These are phyloP conservation scores for Melopsittacus undulatus DNA, from an alignment of 2,797 vertebrate genomes.

Conservation along the genomic window DNA sequence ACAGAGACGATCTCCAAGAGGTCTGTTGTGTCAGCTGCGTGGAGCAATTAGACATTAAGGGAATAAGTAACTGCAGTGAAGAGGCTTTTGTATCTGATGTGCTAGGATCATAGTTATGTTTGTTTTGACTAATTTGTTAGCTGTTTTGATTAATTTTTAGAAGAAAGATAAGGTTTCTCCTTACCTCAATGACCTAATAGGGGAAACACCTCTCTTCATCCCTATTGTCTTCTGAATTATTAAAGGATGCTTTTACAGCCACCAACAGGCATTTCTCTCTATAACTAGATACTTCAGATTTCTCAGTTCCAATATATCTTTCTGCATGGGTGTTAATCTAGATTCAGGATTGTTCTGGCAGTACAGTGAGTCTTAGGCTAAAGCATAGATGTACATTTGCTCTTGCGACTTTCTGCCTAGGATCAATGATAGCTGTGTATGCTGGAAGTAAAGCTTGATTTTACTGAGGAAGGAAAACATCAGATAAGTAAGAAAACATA, in stretches of 20 bases:
- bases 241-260: background rate
- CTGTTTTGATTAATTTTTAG: background rate
- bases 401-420: background rate
- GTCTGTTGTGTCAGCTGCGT: background rate
- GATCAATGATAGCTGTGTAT: background rate
- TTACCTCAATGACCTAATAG: background rate
- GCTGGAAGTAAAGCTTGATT: background rate
- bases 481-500: background rate
- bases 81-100: background rate
- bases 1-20: background rate
- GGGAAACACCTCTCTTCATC: background rate
- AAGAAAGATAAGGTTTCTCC: background rate
- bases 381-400: background rate
- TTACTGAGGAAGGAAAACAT: background rate
- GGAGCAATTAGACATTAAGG: background rate
- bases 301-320: background rate
- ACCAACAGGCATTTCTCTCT: background rate
- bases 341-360: background rate
- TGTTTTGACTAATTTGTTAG: background rate
- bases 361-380: background rate
- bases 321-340: background rate
- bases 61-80: background rate
- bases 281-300: background rate
- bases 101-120: background rate
- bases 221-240: background rate